Base-by-base conservation (phyloP, 2,888 invertebrate species). In the Marasmarcha lunaedactyla region DNA sequence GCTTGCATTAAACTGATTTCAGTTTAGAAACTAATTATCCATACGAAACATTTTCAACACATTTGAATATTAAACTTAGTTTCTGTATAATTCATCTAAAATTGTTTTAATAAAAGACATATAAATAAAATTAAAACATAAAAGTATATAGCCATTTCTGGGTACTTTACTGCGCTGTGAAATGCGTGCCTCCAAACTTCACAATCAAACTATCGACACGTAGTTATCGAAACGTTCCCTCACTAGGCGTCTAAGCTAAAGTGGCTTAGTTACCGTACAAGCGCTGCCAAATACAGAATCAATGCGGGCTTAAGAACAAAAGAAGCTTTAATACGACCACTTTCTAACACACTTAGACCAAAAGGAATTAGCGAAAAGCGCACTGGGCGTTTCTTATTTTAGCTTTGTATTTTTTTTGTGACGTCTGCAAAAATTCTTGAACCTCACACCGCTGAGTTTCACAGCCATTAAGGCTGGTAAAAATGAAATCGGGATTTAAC, bases 241-340 rank as follows among this genome's bases (percentile, higher is more conserved):
- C 64, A 40, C 60, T 63, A 58, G 56, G 50, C 53, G 59, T 59
- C 20, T 20, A 57, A 63, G 56, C 66, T 63, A 54, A 78, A 79
- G 77, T 79, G 77, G 77, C 73, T 79, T 79, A 76, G 78, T 79
- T 79, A 76, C 69, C 60, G 51, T 59, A 59, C 64, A 63, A 69
- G 68, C 58, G 60, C 65, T 64, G 63, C 50, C 73, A 76, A 78
- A 77, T 67, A 68, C 62, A 63, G 64, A 60, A 54, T 61, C 63
- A 63, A 74, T 74, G 72, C 74, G 73, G 71, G 71, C 49, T 43
- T 67, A 66, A 72, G 77, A 76, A 76, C 76, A 74, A 77, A 76
- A 73, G 73, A 58, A 58, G 71, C 70, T 70, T 72, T 72, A 34
- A 12, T 34, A 66, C 48, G 45, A 42, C 43, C 43, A 26, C 30